Evolutionary conservation across 1,140 invertebrate genomes (phyloP).

Genomic region (Triops longicaudatus): DNA sequence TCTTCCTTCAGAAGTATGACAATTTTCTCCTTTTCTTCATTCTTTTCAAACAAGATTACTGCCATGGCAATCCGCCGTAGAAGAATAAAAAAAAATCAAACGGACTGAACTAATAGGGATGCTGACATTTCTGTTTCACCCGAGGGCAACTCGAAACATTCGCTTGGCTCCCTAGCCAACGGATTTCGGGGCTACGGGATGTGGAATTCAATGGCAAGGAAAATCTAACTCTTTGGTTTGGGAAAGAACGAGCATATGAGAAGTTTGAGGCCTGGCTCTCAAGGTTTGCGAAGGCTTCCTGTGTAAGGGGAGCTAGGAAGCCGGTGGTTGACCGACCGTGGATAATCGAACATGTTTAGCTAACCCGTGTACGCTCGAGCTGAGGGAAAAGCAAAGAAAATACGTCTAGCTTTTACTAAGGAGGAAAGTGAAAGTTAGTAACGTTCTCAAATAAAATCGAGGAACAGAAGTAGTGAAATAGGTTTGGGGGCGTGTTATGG

Average conservation of each 20-base stretch:
- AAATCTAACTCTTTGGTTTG: neutral
- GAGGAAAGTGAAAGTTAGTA: too few species aligned
- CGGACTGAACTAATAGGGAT: neutral
- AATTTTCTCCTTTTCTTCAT: neutral
- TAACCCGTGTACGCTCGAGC: neutral
- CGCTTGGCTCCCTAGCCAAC: neutral
- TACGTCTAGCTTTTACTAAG: too few species aligned
- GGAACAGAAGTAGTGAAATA: too few species aligned
- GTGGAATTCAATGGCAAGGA: neutral
- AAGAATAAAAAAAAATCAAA: neutral
- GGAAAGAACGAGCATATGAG: neutral
- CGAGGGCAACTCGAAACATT: neutral
- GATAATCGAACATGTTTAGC: neutral
- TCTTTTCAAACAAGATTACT: neutral
- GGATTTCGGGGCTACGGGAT: neutral
- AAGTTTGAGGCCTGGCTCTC: too few species aligned
- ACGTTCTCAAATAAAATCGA: too few species aligned
- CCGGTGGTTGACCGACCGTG: neutral
- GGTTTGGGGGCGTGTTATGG: too few species aligned
- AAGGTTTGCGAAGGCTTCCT: too few species aligned
- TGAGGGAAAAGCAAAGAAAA: too few species aligned
- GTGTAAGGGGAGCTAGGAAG: too few species aligned
- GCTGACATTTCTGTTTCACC: neutral
- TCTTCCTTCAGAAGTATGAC: neutral
- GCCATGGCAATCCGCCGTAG: neutral